These are phyloP conservation scores for Caenorhabditis sp. DNA, from an alignment of 2,888 invertebrate genomes.

Conservation along the genomic window DNA sequence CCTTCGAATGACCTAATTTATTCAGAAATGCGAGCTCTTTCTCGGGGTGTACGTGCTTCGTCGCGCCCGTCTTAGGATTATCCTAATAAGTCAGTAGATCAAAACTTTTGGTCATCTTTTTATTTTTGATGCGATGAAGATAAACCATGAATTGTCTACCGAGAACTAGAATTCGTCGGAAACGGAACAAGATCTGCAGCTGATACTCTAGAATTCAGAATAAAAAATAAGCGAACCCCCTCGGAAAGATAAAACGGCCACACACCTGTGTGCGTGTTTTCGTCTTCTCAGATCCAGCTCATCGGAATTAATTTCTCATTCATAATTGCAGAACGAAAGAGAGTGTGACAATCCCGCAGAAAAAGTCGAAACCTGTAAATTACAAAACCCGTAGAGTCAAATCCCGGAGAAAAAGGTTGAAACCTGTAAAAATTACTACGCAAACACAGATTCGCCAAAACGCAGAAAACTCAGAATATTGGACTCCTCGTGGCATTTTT, in stretches of 20 bases:
- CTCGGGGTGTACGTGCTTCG: conserved; percentile 11
- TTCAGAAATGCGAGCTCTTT: conserved; percentile 19
- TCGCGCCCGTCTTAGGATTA: background rate
- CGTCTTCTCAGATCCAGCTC: background rate
- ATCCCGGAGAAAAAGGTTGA: background rate
- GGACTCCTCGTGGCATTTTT: too few species aligned
- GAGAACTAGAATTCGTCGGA: too few species aligned
- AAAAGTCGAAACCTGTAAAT: background rate
- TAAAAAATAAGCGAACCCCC: too few species aligned
- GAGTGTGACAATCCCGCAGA: background rate
- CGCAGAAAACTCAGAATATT: too few species aligned
- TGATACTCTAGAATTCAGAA: too few species aligned
- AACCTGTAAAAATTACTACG: background rate
- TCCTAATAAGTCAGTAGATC: conserved; percentile 17
- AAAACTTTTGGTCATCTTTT: background rate
- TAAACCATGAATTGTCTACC: too few species aligned
- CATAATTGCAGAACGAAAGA: background rate
- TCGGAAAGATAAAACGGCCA: background rate
- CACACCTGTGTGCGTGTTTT: background rate
- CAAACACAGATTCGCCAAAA: too few species aligned
- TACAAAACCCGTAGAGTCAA: too few species aligned
- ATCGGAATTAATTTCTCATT: too few species aligned
- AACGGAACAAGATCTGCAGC: too few species aligned
- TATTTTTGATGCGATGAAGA: too few species aligned
- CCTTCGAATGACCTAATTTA: conserved; percentile 27